Base-by-base conservation (phyloP, 1,140 invertebrate species). In the Charaxes varanes region DNA sequence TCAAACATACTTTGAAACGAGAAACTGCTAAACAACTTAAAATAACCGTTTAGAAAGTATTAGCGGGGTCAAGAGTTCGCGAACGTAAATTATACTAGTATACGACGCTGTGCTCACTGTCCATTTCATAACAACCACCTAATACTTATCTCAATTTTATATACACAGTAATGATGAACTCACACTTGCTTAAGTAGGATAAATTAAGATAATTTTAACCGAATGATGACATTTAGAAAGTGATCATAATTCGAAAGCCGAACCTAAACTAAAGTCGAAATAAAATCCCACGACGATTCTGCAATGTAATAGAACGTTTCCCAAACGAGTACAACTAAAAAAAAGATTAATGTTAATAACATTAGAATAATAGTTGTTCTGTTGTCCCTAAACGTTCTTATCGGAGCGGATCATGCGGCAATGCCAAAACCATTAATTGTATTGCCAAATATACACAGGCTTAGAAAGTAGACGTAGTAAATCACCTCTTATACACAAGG, bases 31-130 rank as follows among this genome's bases (percentile, higher is more conserved):
- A 50, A 50, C 35, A 47, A 41, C 37, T 44, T 35, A 45, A 45
- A 49, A 49, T 62, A 59, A 63, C 43, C 48, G 50, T 66, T 69
- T 69, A 71, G 65, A 74, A 74, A 74, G 67, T 67, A 46, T 52
- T 62, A 62, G 46, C 35, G 55, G 50, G 64, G 63, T 68, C 58
- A 62, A 55, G 56, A 52, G 66, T 63, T 50, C 57, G 48, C 47
- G 47, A 53, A 34, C 38, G 28, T 30, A 33, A 24, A 51, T 52
- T 57, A 45, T 50, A 30, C 51, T 32, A n/a, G n/a, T n/a, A n/a
- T n/a, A n/a, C n/a, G n/a, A n/a, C n/a, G 28, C 46, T 50, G 55
- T 31, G 33, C 12, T 27, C 5, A 36, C 15, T 26, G 24, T 2
- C 33, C 41, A 26, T 16, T 27, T 27, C 21, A 8, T 28, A n/a